Base-by-base conservation (phyloP, 2,888 invertebrate species). In the Cheilosia soror region DNA sequence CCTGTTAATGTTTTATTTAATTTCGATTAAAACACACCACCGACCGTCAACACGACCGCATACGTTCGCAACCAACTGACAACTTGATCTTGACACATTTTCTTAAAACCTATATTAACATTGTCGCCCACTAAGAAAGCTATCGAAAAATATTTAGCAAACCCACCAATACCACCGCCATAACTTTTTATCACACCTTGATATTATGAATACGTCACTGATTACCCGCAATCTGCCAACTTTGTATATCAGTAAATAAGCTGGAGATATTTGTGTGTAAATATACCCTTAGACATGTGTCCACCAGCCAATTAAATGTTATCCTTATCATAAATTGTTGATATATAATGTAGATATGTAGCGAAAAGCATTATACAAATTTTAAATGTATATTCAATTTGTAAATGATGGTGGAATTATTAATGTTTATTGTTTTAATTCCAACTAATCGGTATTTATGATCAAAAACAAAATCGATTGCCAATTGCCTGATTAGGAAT, bases 61-160 rank as follows among this genome's bases (percentile, higher is more conserved):
- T 60, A 58, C 66, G 51, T 68, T 60, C 58, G 51, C 40, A 5
- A 25, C 31, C 76, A 68, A 76, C 53, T 66, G 60, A 42, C 68
- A 53, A 76, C 60, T 76, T 66, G 76, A 76, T 76, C 76, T 76
- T 68, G 66, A 13, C 42, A 53, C 25, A 51, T 40, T 68, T 60
- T 40, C 65, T 75, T 65, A 65, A 57, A 65, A 25, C 44, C 4
- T 63, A 51, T 5, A 37, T 37, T 33, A 33, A 7, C 33, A 2
- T 37, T 7, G 9, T 11, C 37, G 25, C 15, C 55, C 42, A 25
- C 31, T 5, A 63, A 55, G 20, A 20, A 20, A 29, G 9, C 29
- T 37, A 75, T 65, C 57, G 37, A 55, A 55, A 62, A 31, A 57
- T 27, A 27, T 25, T 20, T 42, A 42, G 53, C 31, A 62, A 40